A percentile compares a stretch with the other conserved stretches of the same genome.
These are phyloP conservation scores for Pangasius mekongensis DNA, from an alignment of 2,797 vertebrate species.

Conservation along the genomic window DNA sequence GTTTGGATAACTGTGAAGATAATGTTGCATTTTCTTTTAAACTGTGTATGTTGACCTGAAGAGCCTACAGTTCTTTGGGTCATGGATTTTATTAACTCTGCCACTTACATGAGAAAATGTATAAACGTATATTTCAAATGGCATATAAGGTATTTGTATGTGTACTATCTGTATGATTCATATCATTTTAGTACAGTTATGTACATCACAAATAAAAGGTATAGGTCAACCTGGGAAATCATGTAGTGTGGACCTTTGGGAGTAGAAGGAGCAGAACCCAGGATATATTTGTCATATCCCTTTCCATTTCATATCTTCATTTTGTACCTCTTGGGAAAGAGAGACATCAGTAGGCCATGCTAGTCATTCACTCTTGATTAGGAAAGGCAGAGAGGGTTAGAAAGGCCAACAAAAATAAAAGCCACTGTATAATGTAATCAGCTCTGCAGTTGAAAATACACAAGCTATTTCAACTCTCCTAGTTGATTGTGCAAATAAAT, in stretches of 20 bases:
- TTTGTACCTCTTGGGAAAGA: slow-evolving; percentile 27
- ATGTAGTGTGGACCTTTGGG: neutral
- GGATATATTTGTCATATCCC: slow-evolving; percentile 33
- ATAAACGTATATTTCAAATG: neutral
- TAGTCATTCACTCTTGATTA: slow-evolving; percentile 51
- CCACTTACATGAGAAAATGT: neutral
- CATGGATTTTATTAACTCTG: neutral
- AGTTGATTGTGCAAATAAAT: slow-evolving; percentile 56
- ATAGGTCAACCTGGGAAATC: neutral
- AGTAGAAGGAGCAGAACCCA: neutral
- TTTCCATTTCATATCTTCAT: slow-evolving; percentile 47
- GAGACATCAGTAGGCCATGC: slow-evolving; percentile 38
- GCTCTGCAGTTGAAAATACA: slow-evolving; percentile 50
- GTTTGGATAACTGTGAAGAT: neutral
- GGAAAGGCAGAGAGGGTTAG: slow-evolving; percentile 35
- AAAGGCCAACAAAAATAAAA: slow-evolving; percentile 51
- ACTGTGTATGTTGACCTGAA: neutral
- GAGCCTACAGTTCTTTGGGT: neutral
- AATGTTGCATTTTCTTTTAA: neutral
- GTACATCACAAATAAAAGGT: neutral
- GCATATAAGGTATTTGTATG: neutral
- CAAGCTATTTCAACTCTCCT: slow-evolving; percentile 48
- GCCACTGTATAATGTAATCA: slow-evolving; percentile 57
- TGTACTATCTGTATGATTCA: neutral
- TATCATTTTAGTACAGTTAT: neutral